phyloP scores from a whole-genome alignment of 1,140 invertebrate genomes.

The Metopolophium dirhodum region DNA sequence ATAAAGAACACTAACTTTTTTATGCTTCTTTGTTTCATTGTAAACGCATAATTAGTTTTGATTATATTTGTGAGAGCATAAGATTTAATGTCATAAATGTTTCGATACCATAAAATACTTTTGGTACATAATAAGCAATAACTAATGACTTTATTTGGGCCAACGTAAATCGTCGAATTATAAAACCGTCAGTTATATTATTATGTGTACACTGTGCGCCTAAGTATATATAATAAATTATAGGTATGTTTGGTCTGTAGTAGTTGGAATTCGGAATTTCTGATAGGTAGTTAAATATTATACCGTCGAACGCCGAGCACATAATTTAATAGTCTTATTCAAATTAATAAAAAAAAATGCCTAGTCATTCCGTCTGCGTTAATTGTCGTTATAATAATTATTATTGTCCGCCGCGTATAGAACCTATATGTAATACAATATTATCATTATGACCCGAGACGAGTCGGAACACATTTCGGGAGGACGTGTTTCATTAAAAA shows the following conservation, averaged over 20 bases:
- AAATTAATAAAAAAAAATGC: neutral
- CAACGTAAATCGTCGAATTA: neutral
- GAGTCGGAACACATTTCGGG: neutral
- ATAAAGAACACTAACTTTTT: neutral
- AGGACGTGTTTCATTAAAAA: neutral
- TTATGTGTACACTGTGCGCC: neutral
- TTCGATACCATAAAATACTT: neutral
- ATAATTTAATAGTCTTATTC: conserved; percentile 7
- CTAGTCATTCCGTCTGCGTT: neutral
- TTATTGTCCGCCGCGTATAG: neutral
- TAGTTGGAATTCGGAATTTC: neutral
- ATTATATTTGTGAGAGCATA: neutral
- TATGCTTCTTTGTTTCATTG: neutral
- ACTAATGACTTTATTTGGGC: neutral
- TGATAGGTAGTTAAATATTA: neutral
- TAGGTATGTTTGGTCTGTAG: neutral
- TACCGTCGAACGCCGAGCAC: neutral
- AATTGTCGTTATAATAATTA: neutral
- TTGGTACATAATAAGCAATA: neutral
- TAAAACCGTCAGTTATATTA: neutral
- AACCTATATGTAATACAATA: neutral
- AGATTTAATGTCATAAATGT: neutral
- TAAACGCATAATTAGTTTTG: neutral
- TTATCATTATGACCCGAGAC: neutral
- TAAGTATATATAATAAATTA: neutral